These are phyloP conservation scores for Campylorhamphus procurvoides DNA, from an alignment of 2,113 vertebrate species.

Conservation along the genomic window DNA sequence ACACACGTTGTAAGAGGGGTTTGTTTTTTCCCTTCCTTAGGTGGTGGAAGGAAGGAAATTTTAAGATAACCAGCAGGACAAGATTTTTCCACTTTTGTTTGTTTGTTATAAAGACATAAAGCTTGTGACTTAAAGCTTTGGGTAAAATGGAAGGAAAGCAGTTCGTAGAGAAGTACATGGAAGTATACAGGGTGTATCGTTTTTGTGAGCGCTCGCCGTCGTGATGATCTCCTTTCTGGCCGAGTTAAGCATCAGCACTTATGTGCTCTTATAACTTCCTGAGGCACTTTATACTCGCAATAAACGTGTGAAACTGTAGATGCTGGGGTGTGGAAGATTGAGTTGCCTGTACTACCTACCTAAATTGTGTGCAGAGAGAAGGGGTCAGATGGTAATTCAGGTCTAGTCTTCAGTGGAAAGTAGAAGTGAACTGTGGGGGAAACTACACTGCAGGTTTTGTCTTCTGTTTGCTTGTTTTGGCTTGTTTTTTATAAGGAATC, in stretches of 20 bases:
- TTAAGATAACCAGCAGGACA: not conserved
- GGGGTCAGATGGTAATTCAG: not conserved
- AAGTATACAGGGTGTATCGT: not conserved
- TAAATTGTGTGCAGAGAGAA: not conserved
- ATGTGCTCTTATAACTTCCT: not conserved
- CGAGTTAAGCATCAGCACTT: not conserved
- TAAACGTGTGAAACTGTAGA: not conserved
- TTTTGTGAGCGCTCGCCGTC: not conserved
- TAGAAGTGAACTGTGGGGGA: not conserved
- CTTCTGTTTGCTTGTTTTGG: not conserved
- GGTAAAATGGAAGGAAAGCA: not conserved
- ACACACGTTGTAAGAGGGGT: not conserved
- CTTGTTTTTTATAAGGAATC: not conserved
- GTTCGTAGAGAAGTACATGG: not conserved
- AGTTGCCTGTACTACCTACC: not conserved
- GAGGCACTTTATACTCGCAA: not conserved
- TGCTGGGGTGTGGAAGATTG: not conserved
- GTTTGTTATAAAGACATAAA: not conserved
- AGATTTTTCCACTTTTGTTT: not conserved
- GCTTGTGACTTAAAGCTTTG: not conserved
- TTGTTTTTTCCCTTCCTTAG: not conserved
- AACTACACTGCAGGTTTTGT: not conserved
- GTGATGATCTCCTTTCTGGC: not conserved
- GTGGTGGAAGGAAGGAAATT: not conserved
- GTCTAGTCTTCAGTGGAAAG: not conserved